Evolutionary conservation across 64 coral and sea anemone species (phyloP).

Genomic region (Orbicella faveolata): DNA sequence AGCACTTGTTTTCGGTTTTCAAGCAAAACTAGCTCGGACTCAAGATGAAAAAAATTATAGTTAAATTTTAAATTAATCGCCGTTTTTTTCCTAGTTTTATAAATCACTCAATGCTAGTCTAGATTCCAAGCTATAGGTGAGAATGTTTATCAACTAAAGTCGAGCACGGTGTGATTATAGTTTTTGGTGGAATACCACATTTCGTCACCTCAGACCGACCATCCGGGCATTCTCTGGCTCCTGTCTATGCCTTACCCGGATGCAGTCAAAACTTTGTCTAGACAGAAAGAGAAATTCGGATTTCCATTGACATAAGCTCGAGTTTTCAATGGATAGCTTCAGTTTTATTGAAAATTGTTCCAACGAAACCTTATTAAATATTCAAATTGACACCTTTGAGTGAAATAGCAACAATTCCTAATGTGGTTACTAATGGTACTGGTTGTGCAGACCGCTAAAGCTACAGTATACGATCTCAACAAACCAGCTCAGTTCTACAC

Average conservation of each 20-base stretch:
- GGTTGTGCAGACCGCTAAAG: no score
- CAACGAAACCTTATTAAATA: constrained; percentile 12
- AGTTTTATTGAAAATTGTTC: background rate
- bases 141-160: background rate
- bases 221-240: background rate
- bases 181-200: constrained; percentile 1
- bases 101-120: background rate
- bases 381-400: constrained; percentile 3
- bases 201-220: background rate
- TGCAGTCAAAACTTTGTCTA: background rate
- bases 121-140: background rate
- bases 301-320: background rate
- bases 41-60: background rate
- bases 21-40: background rate
- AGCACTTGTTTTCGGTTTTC: background rate
- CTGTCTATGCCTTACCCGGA: background rate
- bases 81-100: background rate
- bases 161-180: background rate
- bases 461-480: no score
- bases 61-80: background rate
- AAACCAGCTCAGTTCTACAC: no score
- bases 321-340: background rate
- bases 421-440: background rate
- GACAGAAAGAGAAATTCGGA: background rate
- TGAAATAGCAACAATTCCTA: background rate